These are phyloP conservation scores for Gobiocypris rarus DNA, from an alignment of 2,113 vertebrate species.

Conservation along the genomic window DNA sequence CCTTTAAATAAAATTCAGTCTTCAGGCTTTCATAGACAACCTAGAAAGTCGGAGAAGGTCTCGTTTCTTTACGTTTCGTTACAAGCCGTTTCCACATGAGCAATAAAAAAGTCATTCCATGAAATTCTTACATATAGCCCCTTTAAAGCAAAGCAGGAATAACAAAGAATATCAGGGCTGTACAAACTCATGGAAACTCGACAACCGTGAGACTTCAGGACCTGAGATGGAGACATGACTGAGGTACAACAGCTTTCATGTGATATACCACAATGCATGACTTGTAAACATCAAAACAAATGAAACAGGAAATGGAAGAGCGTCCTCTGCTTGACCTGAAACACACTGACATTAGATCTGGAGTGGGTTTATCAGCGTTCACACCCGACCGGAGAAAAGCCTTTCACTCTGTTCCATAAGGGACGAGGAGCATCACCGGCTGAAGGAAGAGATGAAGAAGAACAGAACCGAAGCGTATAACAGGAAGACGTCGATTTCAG, in stretches of 20 bases:
- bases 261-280: not conserved
- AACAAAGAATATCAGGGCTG: not conserved
- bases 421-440: too few relatives aligned
- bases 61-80: too few relatives aligned
- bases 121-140: too few relatives aligned
- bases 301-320: not conserved
- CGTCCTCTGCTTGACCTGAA: not conserved
- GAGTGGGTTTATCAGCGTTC: not conserved
- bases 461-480: not conserved
- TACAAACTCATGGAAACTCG: not conserved
- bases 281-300: not conserved
- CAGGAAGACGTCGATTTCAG: constrained; percentile 35
- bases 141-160: not conserved
- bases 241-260: not conserved
- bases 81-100: too few relatives aligned
- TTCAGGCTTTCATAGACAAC: too few relatives aligned
- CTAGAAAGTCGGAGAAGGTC: too few relatives aligned
- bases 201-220: constrained; percentile 2
- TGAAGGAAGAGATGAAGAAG: too few relatives aligned
- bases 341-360: not conserved
- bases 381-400: not conserved
- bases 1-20: too few relatives aligned
- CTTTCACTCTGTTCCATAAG: not conserved
- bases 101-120: too few relatives aligned
- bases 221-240: constrained; percentile 3